Evolutionary conservation across 2,888 invertebrate species (phyloP).

Genomic region (Drosophila meridiana): DNA sequence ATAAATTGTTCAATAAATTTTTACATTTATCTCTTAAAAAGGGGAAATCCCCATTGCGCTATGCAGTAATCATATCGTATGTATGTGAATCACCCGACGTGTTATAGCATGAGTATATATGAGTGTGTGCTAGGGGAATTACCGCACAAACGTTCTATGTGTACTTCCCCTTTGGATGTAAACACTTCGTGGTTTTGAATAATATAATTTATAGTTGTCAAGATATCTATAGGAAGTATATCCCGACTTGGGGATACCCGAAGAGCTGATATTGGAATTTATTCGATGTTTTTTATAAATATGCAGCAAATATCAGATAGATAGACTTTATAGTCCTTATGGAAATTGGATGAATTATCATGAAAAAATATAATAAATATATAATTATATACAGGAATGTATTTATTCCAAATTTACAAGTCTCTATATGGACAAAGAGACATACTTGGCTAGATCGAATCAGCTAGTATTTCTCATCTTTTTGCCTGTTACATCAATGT

Average conservation of each 20-base stretch:
- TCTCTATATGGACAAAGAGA: too few species aligned
- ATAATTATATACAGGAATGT: too few species aligned
- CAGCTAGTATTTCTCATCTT: too few species aligned
- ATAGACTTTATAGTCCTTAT: too few species aligned
- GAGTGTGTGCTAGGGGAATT: constrained; percentile 27
- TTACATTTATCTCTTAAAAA: constrained; percentile 10
- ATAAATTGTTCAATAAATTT: constrained; percentile 31
- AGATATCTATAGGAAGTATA: neutral
- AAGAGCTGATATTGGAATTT: too few species aligned
- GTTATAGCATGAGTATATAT: neutral
- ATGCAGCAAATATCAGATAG: too few species aligned
- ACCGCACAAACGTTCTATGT: constrained; percentile 8
- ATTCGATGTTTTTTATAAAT: too few species aligned
- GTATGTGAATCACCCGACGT: constrained; percentile 26
- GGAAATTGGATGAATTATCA: too few species aligned
- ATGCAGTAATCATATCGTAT: neutral
- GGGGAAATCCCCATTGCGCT: constrained; percentile 24
- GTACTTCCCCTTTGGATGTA: constrained; percentile 39
- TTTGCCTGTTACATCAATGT: neutral
- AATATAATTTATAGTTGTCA: constrained; percentile 5
- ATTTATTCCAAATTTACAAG: too few species aligned
- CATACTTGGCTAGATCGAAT: too few species aligned
- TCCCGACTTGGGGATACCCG: neutral
- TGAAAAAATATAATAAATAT: too few species aligned
- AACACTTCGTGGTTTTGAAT: neutral